Base-by-base conservation (phyloP, 2,797 vertebrate species). In the Brachymystax lenok region DNA sequence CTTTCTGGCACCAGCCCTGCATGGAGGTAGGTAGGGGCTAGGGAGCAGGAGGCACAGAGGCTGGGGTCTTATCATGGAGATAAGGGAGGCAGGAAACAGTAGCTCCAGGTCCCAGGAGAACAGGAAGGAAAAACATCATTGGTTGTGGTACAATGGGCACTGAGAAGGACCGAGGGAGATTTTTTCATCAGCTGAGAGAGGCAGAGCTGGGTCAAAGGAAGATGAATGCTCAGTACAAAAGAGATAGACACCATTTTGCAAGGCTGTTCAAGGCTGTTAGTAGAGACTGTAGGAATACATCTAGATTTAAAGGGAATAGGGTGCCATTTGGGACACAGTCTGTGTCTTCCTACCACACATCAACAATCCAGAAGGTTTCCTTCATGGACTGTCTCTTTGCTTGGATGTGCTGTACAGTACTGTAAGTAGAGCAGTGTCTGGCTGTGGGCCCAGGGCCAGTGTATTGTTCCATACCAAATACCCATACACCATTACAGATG, bases 61-160 rank as follows among this genome's bases (percentile, higher is more conserved):
- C 21, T 64, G 24, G 63, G 68, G 70, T 85, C 78, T 89, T 93
- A 92, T 91, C 88, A 68, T 82, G 14, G 77, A 59, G 91, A 92
- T 91, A 92, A 90, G 86, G 67, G 81, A 74, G 52, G 1, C 80
- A 85, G 88, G 87, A 91, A 87, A 73, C 30, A 16, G 51, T 79
- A 85, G 83, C 85, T 88, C 71, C 73, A 50, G 84, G 82, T 86
- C 77, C 69, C 6, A 14, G 80, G 17, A 77, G 79, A 75, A 84
- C 77, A 78, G 85, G 81, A 82, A 83, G 77, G 50, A 52, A 73
- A 73, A 78, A 75, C 24, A 2, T 16, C 16, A 5, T 2, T 0
- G 6, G 63, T 24, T 35, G 59, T 71, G 71, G 76, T 80, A 50
- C 74, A 67, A 77, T 51, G 77, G 28, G 17, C 14, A 78, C 5